Conservation (phyloP, 2,888 invertebrate genomes). For the Invenusta paracnida region DNA sequence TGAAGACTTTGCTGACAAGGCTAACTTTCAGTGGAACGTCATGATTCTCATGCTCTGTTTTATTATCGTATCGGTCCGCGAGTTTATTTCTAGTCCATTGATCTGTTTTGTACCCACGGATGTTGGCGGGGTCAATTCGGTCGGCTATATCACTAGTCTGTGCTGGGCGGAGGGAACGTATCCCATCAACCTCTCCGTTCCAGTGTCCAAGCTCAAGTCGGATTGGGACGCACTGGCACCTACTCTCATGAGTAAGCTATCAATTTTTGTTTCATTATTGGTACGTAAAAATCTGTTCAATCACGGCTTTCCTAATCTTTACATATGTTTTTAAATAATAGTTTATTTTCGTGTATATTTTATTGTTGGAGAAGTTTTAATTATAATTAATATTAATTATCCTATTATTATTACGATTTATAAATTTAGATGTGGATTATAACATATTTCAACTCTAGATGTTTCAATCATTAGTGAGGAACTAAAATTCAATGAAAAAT, state of each 20-base stretch:
- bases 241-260: slow-evolving; percentile 40
- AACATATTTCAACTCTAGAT: no score
- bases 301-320: no score
- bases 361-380: no score
- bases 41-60: slow-evolving; percentile 37
- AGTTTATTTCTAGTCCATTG: slow-evolving; percentile 40
- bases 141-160: slow-evolving; percentile 40
- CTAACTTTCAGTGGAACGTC: slow-evolving; percentile 42
- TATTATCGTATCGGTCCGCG: slow-evolving; percentile 32
- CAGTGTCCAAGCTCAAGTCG: slow-evolving; percentile 20
- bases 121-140: slow-evolving; percentile 33
- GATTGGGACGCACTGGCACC: slow-evolving; percentile 37
- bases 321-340: no score
- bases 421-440: no score
- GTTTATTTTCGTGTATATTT: no score
- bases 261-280: no score
- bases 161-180: slow-evolving; percentile 43
- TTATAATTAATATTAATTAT: no score
- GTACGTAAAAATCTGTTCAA: no score
- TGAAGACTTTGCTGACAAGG: slow-evolving; percentile 42
- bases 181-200: slow-evolving; percentile 38
- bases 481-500: no score
- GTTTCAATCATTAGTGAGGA: no score
- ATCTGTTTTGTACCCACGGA: slow-evolving; percentile 38
- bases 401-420: no score